Evolutionary conservation across 2,888 invertebrate species (phyloP).

Genomic region (Habrosyne pyritoides): DNA sequence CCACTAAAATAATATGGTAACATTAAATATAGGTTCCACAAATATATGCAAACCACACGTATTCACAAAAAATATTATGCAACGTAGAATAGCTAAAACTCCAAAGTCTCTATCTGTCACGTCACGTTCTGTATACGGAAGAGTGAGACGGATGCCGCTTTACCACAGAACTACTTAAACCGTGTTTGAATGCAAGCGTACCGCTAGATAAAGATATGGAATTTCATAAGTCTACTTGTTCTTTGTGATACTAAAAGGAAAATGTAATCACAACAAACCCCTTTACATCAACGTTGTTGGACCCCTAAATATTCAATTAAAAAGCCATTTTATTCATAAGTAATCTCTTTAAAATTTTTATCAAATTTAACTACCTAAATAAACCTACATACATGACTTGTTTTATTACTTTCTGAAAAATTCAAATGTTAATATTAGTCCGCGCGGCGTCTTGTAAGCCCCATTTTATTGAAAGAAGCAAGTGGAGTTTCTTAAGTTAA

Average conservation of each 20-base stretch:
- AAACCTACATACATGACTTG: slow-evolving; percentile 67
- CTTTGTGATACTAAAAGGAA: slow-evolving; percentile 39
- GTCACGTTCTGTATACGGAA: too few relatives aligned
- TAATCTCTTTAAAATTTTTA: slow-evolving; percentile 78
- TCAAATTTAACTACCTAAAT: slow-evolving; percentile 80
- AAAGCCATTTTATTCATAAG: slow-evolving; percentile 80
- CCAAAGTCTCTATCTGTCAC: too few relatives aligned
- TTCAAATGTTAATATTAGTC: slow-evolving; percentile 57
- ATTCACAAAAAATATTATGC: too few relatives aligned
- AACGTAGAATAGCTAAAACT: too few relatives aligned
- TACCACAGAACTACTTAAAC: too few relatives aligned
- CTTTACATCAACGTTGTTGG: slow-evolving; percentile 70
- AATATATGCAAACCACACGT: too few relatives aligned
- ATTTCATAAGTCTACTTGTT: slow-evolving; percentile 19
- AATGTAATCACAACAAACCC: slow-evolving; percentile 55
- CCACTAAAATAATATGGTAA: slow-evolving; percentile 24
- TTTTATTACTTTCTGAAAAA: slow-evolving; percentile 59
- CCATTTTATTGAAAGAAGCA: slow-evolving; percentile 23
- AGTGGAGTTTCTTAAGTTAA: background rate
- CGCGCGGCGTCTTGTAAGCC: slow-evolving; percentile 69
- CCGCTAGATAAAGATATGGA: slow-evolving; percentile 3
- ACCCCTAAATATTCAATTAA: slow-evolving; percentile 80
- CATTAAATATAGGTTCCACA: slow-evolving; percentile 17
- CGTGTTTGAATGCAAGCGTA: too few relatives aligned
- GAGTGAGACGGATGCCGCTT: too few relatives aligned